Evolutionary conservation across 1,140 invertebrate genomes (phyloP).

Genomic region (Tyrophagus putrescentiae): DNA sequence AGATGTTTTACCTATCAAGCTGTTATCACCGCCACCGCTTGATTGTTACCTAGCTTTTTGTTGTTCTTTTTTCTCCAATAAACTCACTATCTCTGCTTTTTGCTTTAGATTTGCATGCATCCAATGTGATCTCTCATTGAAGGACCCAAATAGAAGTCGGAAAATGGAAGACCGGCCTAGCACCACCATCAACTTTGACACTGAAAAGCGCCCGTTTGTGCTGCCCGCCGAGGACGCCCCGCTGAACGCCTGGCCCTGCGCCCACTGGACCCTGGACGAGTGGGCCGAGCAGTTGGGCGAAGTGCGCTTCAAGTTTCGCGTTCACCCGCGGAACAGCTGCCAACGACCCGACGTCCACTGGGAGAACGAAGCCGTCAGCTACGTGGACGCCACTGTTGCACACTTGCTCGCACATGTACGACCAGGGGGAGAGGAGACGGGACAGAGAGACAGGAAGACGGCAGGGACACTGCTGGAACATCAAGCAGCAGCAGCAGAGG

Average conservation of each 20-base stretch:
- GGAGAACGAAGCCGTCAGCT: conserved; percentile 47
- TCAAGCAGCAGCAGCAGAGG: no score
- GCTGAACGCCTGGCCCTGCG: conserved; percentile 27
- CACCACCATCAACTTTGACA: neutral
- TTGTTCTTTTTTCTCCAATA: neutral
- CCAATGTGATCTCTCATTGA: neutral
- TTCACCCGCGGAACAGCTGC: conserved; percentile 21
- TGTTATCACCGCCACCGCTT: neutral
- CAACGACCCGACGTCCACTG: conserved; percentile 42
- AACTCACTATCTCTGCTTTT: neutral
- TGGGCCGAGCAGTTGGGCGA: conserved; percentile 26
- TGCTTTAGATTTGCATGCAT: neutral
- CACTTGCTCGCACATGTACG: conserved; percentile 43
- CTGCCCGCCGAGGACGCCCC: neutral
- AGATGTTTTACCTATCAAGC: neutral
- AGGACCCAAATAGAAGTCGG: neutral
- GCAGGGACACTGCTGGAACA: no score
- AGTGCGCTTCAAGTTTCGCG: conserved; percentile 25
- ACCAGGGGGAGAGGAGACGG: neutral
- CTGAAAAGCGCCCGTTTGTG: neutral
- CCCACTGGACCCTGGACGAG: conserved; percentile 26
- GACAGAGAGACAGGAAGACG: conserved; percentile 28
- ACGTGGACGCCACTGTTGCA: conserved; percentile 41
- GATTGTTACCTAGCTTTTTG: neutral
- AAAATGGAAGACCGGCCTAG: neutral